phyloP scores from a whole-genome alignment of 2,113 vertebrate genomes.

The Alaudala cheleensis region DNA sequence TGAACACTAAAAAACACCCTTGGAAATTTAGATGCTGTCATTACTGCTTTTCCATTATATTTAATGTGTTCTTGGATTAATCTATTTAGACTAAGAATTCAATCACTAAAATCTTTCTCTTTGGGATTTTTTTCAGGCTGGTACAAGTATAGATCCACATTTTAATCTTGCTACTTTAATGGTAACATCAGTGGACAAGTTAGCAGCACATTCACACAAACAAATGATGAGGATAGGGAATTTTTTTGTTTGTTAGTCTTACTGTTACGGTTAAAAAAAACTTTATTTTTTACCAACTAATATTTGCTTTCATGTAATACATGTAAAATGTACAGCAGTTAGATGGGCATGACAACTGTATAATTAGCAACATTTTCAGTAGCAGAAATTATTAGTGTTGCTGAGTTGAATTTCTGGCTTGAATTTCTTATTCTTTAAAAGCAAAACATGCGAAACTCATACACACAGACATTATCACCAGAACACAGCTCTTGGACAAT shows the following conservation, averaged over 20 bases:
- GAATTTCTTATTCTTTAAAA: not conserved
- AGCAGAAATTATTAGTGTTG: not conserved
- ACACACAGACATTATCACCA: not conserved
- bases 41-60: not conserved
- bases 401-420: not conserved
- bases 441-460: not conserved
- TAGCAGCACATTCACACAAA: not conserved
- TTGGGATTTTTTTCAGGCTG: not conserved
- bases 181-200: not conserved
- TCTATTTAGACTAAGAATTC: not conserved
- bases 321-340: not conserved
- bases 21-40: not conserved
- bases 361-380: not conserved
- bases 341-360: not conserved
- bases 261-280: not conserved
- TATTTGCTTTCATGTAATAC: not conserved
- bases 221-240: not conserved
- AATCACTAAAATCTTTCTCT: not conserved
- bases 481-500: not conserved
- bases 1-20: not conserved
- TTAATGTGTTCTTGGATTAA: not conserved
- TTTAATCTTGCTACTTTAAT: not conserved
- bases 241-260: not conserved
- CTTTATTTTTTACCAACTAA: not conserved
- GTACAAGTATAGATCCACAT: not conserved